A percentile compares a stretch with the other conserved stretches of the same genome.
phyloP scores from a whole-genome alignment of 35 echinoderm and acorn worm species.

The Hemicentrotus pulcherrimus region DNA sequence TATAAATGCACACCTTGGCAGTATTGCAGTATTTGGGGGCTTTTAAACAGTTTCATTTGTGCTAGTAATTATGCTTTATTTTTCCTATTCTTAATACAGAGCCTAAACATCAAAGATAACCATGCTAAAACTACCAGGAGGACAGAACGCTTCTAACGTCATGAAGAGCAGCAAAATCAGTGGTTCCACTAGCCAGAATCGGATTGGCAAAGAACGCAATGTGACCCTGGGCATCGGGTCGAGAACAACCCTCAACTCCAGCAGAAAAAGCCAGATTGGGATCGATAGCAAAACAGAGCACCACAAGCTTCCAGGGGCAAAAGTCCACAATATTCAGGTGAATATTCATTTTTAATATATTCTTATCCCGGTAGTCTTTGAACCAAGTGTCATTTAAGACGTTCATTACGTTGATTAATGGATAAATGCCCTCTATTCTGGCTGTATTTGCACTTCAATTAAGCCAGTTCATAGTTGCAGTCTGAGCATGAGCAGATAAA shows the following conservation, averaged over 20 bases:
- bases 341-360: neutral
- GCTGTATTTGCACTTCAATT: too few species aligned
- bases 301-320: constrained; percentile 58
- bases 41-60: too few species aligned
- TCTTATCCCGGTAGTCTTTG: too few species aligned
- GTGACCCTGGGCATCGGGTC: constrained; percentile 74
- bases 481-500: too few species aligned
- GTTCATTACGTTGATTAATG: neutral
- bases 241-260: constrained; percentile 74
- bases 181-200: constrained; percentile 72
- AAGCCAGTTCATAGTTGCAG: too few species aligned
- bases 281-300: constrained; percentile 76
- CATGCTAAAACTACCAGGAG: constrained; percentile 66
- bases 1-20: too few species aligned
- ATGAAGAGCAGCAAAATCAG: constrained; percentile 79
- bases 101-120: neutral
- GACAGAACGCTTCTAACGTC: constrained; percentile 19
- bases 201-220: constrained; percentile 70
- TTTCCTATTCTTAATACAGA: neutral
- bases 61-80: neutral
- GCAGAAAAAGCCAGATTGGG: constrained; percentile 72
- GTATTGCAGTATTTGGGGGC: too few species aligned
- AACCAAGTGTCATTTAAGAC: neutral
- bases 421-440: too few species aligned
- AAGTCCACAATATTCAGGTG: constrained; percentile 71